phyloP scores from a whole-genome alignment of 2,888 invertebrate genomes.

The Rapana venosa region DNA sequence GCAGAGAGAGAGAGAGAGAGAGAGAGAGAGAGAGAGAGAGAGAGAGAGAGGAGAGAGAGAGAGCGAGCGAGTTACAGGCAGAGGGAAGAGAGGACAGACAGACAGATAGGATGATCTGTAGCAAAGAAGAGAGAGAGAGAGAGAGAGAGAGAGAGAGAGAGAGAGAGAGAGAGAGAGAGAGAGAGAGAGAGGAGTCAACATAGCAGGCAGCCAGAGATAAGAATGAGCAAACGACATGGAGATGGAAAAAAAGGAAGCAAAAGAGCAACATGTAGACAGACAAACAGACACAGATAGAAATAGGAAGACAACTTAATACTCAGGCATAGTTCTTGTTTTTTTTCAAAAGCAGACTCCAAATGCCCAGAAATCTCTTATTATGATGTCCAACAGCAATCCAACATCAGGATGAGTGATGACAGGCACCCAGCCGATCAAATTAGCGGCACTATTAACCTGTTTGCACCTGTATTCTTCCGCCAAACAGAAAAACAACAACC shows the following conservation, averaged over 20 bases:
- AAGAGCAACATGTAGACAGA: not conserved
- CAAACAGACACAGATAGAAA: not conserved
- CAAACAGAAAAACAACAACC: not conserved
- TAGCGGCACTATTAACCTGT: slow-evolving; percentile 1
- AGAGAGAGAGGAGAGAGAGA: not conserved
- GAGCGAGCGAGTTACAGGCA: not conserved
- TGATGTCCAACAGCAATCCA: not conserved
- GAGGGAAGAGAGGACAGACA: not conserved
- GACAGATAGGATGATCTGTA: not conserved
- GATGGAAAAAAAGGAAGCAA: not conserved
- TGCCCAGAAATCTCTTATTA: not conserved
- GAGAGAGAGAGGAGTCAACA: not conserved
- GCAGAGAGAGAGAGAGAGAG: not conserved
- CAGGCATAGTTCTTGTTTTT: not conserved
- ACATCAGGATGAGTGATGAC: not conserved
- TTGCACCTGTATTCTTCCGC: not conserved
- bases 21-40: not conserved
- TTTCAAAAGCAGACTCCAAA: not conserved
- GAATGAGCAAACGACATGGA: not conserved
- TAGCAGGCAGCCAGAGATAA: not conserved
- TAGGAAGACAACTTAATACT: not conserved
- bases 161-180: not conserved
- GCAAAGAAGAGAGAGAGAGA: not conserved
- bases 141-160: not conserved
- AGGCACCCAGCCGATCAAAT: not conserved